Percentiles rank a stretch among this genome's conserved stretches.
Conservation (phyloP, 64 coral and sea anemone species). For the Pachyseris speciosa region DNA sequence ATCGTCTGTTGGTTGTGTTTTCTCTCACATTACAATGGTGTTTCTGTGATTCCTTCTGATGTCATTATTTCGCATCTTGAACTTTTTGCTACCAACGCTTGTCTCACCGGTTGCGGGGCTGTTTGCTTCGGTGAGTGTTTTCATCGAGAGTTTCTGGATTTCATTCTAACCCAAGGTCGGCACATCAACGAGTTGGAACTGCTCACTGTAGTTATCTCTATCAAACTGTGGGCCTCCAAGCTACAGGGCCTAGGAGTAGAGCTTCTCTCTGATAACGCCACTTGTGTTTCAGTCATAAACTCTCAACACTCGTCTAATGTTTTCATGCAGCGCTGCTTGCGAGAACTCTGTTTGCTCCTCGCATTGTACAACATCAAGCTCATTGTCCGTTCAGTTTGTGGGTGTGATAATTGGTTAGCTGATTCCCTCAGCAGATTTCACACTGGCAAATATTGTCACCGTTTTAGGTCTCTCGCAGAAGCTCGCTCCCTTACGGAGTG, state of each 20-base stretch:
- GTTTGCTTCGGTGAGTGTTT: conserved; percentile 51
- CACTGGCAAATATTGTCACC: not conserved
- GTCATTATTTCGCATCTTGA: too few relatives aligned
- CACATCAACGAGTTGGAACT: conserved; percentile 56
- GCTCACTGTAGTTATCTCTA: conserved; percentile 9
- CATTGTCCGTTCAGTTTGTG: not conserved
- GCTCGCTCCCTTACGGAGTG: not conserved
- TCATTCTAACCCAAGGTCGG: not conserved
- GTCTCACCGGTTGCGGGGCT: conserved; percentile 1
- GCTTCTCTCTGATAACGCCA: conserved; percentile 20
- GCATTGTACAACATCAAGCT: conserved; percentile 24
- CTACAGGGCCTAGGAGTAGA: conserved; percentile 1
- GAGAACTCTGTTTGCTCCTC: conserved; percentile 42
- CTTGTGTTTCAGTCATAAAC: conserved; percentile 10
- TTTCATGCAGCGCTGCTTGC: conserved; percentile 45
- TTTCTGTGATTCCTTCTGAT: not conserved
- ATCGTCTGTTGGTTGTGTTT: not conserved
- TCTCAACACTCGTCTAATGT: conserved; percentile 4
- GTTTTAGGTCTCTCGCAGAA: not conserved
- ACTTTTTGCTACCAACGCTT: not conserved
- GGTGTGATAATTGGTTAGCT: conserved; percentile 15
- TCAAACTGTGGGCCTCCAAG: conserved; percentile 25
- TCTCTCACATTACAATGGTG: not conserved
- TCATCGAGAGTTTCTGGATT: not conserved
- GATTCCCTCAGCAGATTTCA: conserved; percentile 23